phyloP scores from a whole-genome alignment of 2,888 invertebrate species.

The Eurytoma californica region DNA sequence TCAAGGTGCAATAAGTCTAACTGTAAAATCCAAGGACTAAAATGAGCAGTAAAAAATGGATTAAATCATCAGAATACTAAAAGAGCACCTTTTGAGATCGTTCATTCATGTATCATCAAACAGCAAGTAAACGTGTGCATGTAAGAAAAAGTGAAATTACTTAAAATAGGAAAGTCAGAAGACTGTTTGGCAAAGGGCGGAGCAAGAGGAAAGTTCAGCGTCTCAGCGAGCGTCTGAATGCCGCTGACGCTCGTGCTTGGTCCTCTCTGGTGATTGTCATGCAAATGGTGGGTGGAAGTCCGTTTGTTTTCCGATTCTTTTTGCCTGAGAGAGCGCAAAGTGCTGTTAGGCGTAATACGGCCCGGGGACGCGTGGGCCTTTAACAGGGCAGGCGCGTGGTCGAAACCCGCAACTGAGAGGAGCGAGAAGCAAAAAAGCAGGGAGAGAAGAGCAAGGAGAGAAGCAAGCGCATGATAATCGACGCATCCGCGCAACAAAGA shows the following conservation, averaged over 20 bases:
- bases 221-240: conserved; percentile 5
- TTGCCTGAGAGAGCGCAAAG: conserved; percentile 17
- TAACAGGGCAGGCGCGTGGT: conserved; percentile 27
- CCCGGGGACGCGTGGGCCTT: conserved; percentile 31
- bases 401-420: conserved; percentile 16
- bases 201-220: not conserved
- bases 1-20: not conserved
- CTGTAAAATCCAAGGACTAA: not conserved
- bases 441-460: not conserved
- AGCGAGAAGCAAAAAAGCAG: not conserved
- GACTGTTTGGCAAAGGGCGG: not conserved
- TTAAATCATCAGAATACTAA: too few species aligned
- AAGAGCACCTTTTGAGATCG: too few species aligned
- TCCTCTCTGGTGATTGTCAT: conserved; percentile 38
- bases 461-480: conserved; percentile 27
- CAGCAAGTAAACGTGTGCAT: too few species aligned
- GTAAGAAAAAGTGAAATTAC: not conserved
- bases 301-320: conserved; percentile 15
- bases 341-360: conserved; percentile 17
- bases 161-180: not conserved
- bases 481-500: conserved; percentile 32
- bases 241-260: conserved; percentile 12
- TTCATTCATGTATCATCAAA: too few species aligned
- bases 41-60: not conserved
- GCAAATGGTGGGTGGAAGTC: conserved; percentile 25